phyloP scores from a whole-genome alignment of 2,113 vertebrate genomes.

The Laticauda colubrina region DNA sequence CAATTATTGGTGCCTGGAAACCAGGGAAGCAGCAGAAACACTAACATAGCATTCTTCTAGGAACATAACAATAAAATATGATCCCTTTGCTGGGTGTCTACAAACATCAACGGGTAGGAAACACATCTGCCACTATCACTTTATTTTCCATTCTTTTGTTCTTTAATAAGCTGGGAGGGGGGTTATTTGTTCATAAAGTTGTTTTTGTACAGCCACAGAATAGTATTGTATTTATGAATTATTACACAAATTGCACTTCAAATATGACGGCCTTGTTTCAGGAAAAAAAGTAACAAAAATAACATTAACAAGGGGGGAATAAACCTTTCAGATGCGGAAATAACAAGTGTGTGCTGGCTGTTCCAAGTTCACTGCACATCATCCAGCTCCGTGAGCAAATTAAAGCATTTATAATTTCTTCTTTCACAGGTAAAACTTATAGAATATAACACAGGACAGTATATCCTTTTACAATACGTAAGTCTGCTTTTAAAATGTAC shows the following conservation, averaged over 20 bases:
- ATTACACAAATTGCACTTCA: conserved; percentile 77
- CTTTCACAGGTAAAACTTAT: conserved; percentile 52
- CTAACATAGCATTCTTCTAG: neutral
- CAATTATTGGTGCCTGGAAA: neutral
- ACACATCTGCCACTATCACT: neutral
- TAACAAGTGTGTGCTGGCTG: conserved; percentile 64
- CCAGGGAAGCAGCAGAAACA: neutral
- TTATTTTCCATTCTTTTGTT: conserved; percentile 63
- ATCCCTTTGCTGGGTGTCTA: neutral
- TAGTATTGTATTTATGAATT: conserved; percentile 70
- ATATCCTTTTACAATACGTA: conserved; percentile 82
- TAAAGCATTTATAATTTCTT: conserved; percentile 68
- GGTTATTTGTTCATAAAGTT: conserved; percentile 68
- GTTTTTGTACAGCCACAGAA: conserved; percentile 73
- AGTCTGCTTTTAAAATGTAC: conserved; percentile 74
- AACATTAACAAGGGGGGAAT: conserved; percentile 18
- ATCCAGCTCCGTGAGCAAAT: conserved; percentile 53
- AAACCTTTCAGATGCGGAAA: conserved; percentile 44
- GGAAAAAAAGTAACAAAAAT: conserved; percentile 12
- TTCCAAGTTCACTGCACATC: conserved; percentile 49
- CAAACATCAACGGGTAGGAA: neutral
- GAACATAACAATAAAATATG: neutral
- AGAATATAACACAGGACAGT: conserved; percentile 80
- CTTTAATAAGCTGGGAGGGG: conserved; percentile 80
- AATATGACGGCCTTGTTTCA: conserved; percentile 58